Conservation (phyloP, 2,113 vertebrate species). For the Micronycteris hirsuta region DNA sequence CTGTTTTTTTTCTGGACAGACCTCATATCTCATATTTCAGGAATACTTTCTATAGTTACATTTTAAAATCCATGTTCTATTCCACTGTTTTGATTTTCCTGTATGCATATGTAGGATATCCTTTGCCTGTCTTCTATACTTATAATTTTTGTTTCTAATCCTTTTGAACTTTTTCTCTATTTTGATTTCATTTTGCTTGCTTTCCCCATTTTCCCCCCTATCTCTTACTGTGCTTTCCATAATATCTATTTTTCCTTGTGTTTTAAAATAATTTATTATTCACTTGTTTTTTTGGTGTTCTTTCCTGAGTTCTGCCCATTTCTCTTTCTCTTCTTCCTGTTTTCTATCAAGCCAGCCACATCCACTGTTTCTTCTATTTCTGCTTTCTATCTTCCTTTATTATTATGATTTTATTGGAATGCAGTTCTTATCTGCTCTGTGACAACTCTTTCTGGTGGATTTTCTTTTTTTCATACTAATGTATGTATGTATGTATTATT, state of each 20-base stretch:
- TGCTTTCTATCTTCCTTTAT: background rate
- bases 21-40: background rate
- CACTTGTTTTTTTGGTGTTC: background rate
- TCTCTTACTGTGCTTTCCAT: background rate
- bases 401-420: background rate
- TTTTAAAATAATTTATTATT: background rate
- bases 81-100: background rate
- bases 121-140: background rate
- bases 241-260: background rate
- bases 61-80: background rate
- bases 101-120: background rate
- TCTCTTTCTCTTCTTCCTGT: background rate
- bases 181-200: constrained; percentile 7
- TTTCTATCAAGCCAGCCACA: background rate
- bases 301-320: background rate
- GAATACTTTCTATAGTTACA: background rate
- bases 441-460: background rate
- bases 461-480: background rate
- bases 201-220: background rate
- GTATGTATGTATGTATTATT: no score
- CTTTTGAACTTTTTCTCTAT: background rate
- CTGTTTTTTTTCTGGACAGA: no score
- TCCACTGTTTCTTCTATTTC: background rate
- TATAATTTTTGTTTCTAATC: background rate
- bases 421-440: background rate